Evolutionary conservation across 1,140 invertebrate genomes (phyloP), one percentile per base, ranked within the genome.

Genomic region (Drosophila chauvacae): DNA sequence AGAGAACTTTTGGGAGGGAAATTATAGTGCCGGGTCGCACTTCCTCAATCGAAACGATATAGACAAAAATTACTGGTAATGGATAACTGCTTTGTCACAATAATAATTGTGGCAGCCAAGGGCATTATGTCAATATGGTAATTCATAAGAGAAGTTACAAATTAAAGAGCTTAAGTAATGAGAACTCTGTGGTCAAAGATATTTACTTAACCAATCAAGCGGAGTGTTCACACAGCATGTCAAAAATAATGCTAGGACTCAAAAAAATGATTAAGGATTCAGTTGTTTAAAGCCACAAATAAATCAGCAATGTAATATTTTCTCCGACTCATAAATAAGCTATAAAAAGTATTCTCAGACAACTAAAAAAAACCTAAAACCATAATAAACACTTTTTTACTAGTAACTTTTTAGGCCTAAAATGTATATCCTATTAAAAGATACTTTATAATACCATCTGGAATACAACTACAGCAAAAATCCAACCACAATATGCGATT

Each of bases 31-130:
- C 39, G 33, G 37, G 11, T 10, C 37, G 20, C 47, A 42, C 65
- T 66, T 51, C 61, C 61, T 45, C 63, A 66, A 63, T 42, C 47
- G 62, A 66, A 55, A 66, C 35, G 33, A 66, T 66, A 50, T 70
- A 50, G 61, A 55, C 26, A 35, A 37, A 44, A 70, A 70, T 68
- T 68, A 28, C 63, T 56, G 66, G 39, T 23, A 42, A 68, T 70
- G 47, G 30, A 56, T 37, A 56, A 68, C 23, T 70, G 53, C 63
- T 70, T 70, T 55, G 63, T 68, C 48, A 70, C 39, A 66, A 68
- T 51, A 41, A 70, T 33, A 70, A 55, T 33, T 68, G 39, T 39
- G 39, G 65, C 33, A 56, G 10, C 37, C 20, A 39, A 13, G 41
- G 42, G 30, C n/a, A 28, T 59, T 45, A 30, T 37, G 56, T 56